phyloP scores from a whole-genome alignment of 2,888 invertebrate genomes.

The Drosophila subsilvestris region DNA sequence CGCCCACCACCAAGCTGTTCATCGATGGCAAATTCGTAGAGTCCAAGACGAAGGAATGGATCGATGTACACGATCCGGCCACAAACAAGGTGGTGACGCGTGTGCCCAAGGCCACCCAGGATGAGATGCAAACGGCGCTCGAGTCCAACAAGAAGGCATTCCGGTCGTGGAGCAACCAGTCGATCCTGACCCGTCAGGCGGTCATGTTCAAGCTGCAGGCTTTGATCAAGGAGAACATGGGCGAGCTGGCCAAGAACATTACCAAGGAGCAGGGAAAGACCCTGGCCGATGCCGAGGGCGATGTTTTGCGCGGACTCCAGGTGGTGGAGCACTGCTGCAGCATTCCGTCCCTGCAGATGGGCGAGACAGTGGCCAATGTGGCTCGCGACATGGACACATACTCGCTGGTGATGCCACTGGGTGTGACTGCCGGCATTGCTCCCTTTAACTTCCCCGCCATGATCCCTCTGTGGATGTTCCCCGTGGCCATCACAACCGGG shows the following conservation, averaged over 20 bases:
- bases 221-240: conserved; percentile 93
- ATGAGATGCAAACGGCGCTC: conserved; percentile 95
- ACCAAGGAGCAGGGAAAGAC: conserved; percentile 99
- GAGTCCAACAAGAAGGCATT: conserved; percentile 92
- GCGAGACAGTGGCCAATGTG: conserved; percentile 92
- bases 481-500: conserved; percentile 93
- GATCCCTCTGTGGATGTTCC: conserved; percentile 99
- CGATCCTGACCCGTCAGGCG: conserved; percentile 96
- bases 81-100: conserved; percentile 93
- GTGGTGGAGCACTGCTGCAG: conserved; percentile 98
- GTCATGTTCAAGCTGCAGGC: conserved; percentile 95
- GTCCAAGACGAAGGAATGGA: conserved; percentile 96
- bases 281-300: conserved; percentile 97
- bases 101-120: conserved; percentile 94
- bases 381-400: conserved; percentile 99
- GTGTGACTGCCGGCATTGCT: conserved; percentile 95
- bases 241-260: conserved; percentile 94
- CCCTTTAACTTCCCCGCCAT: conserved; percentile 99
- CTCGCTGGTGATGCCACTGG: conserved; percentile 95
- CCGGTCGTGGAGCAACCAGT: conserved; percentile 94
- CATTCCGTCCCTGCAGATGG: conserved; percentile 95
- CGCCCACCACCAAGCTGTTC: conserved; percentile 94
- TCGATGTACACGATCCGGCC: conserved; percentile 97
- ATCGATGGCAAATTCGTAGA: conserved; percentile 97
- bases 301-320: conserved; percentile 98